These are phyloP conservation scores for Entomobrya proxima DNA, from an alignment of 2,888 invertebrate genomes.

Conservation along the genomic window DNA sequence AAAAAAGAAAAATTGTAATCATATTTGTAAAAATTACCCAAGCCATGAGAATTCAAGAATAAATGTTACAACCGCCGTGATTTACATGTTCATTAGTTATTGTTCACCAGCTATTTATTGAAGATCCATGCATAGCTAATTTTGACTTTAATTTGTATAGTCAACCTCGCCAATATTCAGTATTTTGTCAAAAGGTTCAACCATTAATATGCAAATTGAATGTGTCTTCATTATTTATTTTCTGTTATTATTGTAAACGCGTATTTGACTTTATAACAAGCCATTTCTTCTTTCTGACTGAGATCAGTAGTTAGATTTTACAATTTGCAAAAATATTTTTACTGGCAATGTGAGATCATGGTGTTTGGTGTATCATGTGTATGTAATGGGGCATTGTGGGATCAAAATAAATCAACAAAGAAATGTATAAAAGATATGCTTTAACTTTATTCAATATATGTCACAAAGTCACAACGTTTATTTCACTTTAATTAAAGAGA, in stretches of 20 bases:
- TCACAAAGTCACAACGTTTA: neutral
- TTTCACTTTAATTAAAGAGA: neutral
- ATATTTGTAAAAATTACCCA: neutral
- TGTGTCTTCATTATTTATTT: neutral
- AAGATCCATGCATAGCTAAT: conserved; percentile 7
- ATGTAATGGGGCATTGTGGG: too few relatives aligned
- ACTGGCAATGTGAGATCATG: too few relatives aligned
- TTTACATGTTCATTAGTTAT: conserved; percentile 45
- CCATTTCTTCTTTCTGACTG: too few relatives aligned
- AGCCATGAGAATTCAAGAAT: neutral
- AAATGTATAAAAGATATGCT: too few relatives aligned
- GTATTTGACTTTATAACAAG: too few relatives aligned
- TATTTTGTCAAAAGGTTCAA: neutral
- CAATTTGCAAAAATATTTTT: too few relatives aligned
- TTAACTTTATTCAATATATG: neutral
- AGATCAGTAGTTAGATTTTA: too few relatives aligned
- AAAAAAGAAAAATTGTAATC: neutral
- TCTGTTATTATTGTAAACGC: too few relatives aligned
- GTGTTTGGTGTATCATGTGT: too few relatives aligned
- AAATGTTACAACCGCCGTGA: neutral
- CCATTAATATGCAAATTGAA: conserved; percentile 26
- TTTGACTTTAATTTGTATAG: neutral
- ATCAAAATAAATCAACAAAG: too few relatives aligned
- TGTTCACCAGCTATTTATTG: neutral
- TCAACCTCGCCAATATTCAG: conserved; percentile 10